These are phyloP conservation scores for Bibio marci DNA, from an alignment of 2,888 invertebrate species.

Conservation along the genomic window DNA sequence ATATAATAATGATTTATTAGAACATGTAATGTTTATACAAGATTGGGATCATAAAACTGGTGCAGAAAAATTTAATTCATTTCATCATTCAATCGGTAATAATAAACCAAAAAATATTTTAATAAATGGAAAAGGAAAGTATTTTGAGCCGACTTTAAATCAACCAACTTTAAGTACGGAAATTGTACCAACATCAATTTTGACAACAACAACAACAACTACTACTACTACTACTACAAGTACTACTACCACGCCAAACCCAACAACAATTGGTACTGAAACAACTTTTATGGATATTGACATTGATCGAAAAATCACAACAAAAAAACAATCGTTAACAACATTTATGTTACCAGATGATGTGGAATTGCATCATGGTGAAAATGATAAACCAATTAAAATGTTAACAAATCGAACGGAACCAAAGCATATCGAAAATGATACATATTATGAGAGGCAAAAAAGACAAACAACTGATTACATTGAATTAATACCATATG, in stretches of 20 bases:
- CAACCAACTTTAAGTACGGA: background rate
- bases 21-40: constrained; percentile 56
- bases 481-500: constrained; percentile 15
- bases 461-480: background rate
- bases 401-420: background rate
- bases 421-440: background rate
- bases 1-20: constrained; percentile 64
- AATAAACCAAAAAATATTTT: constrained; percentile 70
- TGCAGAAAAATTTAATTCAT: constrained; percentile 59
- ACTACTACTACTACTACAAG: background rate
- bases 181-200: no score
- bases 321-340: background rate
- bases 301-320: background rate
- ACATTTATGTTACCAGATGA: background rate
- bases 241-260: background rate
- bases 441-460: no score
- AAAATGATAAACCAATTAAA: background rate
- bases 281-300: background rate
- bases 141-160: no score
- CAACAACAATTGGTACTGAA: no score
- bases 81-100: constrained; percentile 65
- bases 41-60: constrained; percentile 70
- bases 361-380: background rate
- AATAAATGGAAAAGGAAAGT: constrained; percentile 62
- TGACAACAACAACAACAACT: background rate